Evolutionary conservation across 2,888 invertebrate species (phyloP).

Genomic region (Tenthredo notha): DNA sequence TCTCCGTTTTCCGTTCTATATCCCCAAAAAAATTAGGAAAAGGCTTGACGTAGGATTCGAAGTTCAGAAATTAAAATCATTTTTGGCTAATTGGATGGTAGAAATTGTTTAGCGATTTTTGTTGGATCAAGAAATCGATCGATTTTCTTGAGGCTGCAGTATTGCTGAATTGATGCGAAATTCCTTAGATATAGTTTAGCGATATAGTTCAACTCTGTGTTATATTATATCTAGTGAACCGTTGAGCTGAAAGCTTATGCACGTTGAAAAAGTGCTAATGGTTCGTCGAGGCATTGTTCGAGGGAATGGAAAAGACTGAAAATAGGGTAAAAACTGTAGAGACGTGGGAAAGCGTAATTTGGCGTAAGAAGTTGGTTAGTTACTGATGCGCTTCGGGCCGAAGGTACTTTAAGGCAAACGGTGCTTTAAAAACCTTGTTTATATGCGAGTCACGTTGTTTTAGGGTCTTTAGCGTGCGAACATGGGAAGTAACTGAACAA

Average conservation of each 20-base stretch:
- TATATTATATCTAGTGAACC: background rate
- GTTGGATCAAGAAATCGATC: background rate
- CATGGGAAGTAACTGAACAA: slow-evolving; percentile 41
- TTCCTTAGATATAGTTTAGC: background rate
- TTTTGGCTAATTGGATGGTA: no score
- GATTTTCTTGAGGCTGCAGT: background rate
- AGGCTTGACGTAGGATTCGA: no score
- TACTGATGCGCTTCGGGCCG: slow-evolving; percentile 35
- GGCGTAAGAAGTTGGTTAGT: slow-evolving; percentile 50
- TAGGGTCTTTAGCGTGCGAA: slow-evolving; percentile 52
- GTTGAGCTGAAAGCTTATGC: background rate
- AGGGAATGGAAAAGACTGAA: slow-evolving; percentile 2
- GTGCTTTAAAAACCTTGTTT: slow-evolving; percentile 52
- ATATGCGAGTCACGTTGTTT: slow-evolving; percentile 53
- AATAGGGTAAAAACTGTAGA: slow-evolving; percentile 14
- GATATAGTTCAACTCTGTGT: background rate
- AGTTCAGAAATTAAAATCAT: no score
- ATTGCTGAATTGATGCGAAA: background rate
- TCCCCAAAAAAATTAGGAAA: no score
- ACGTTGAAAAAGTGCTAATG: slow-evolving; percentile 24
- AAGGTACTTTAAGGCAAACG: slow-evolving; percentile 43
- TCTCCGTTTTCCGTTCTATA: background rate
- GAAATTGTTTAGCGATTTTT: background rate
- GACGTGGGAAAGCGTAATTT: slow-evolving; percentile 30
- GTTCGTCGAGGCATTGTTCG: slow-evolving; percentile 14